Conservation (phyloP, 2,113 vertebrate species). For the Eonycteris spelaea region DNA sequence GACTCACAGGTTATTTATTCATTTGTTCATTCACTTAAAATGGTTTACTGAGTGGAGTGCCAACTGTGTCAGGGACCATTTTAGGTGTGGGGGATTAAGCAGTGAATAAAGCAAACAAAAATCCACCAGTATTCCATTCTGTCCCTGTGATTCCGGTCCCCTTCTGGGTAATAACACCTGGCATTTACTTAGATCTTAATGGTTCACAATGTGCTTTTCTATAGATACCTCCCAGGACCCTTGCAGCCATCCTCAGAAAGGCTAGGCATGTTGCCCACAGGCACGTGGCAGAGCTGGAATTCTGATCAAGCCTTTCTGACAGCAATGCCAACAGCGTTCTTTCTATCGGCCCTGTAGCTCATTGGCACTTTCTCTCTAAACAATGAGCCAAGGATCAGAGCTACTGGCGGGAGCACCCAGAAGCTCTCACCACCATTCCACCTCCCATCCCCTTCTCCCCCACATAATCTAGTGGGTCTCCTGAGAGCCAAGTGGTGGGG, state of each 20-base stretch:
- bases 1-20: not conserved
- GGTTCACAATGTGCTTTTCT: not conserved
- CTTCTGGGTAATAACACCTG: not conserved
- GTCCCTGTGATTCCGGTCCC: not conserved
- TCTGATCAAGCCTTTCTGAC: not conserved
- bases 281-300: too few relatives aligned
- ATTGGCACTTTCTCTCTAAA: not conserved
- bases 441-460: too few relatives aligned
- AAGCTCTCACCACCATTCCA: not conserved
- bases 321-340: not conserved
- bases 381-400: not conserved
- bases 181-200: not conserved
- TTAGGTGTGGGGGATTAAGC: not conserved
- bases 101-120: not conserved
- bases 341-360: not conserved
- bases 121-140: accelerated
- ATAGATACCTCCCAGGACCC: not conserved
- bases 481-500: not conserved
- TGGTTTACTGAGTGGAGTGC: not conserved
- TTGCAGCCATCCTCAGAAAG: not conserved
- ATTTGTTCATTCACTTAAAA: not conserved
- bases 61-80: not conserved
- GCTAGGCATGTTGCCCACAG: not conserved
- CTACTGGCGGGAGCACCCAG: not conserved
- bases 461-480: not conserved